Percentiles rank a stretch among this genome's conserved stretches.
These are phyloP conservation scores for Ellobium chinense DNA, from an alignment of 2,888 invertebrate species.

Conservation along the genomic window DNA sequence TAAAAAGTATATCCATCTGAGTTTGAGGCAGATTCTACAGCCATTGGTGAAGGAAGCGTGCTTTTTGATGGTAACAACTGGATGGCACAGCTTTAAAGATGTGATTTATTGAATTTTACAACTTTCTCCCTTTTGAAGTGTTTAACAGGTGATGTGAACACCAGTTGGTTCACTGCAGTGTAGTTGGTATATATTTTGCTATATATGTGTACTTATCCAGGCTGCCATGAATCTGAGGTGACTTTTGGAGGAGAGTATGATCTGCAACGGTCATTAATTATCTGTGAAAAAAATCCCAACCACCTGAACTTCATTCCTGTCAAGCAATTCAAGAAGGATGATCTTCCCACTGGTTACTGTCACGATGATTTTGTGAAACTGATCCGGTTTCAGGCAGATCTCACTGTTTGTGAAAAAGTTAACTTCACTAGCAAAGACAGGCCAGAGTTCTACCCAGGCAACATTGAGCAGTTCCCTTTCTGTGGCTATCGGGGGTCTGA, in stretches of 20 bases:
- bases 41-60: no score
- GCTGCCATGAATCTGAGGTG: not conserved
- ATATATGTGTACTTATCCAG: no score
- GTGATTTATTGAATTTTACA: no score
- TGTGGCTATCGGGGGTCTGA: not conserved
- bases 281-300: not conserved
- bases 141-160: no score
- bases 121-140: no score
- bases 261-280: not conserved
- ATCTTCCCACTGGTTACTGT: not conserved
- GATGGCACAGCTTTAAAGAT: no score
- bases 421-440: not conserved
- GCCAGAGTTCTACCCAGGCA: not conserved
- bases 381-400: not conserved
- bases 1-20: no score
- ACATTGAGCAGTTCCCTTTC: not conserved
- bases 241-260: not conserved
- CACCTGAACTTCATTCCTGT: not conserved
- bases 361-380: not conserved
- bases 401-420: not conserved
- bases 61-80: no score
- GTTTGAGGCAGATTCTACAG: no score
- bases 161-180: no score
- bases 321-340: no score
- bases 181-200: no score